Base-by-base conservation (phyloP, 2,888 invertebrate species). In the Acronicta alni region DNA sequence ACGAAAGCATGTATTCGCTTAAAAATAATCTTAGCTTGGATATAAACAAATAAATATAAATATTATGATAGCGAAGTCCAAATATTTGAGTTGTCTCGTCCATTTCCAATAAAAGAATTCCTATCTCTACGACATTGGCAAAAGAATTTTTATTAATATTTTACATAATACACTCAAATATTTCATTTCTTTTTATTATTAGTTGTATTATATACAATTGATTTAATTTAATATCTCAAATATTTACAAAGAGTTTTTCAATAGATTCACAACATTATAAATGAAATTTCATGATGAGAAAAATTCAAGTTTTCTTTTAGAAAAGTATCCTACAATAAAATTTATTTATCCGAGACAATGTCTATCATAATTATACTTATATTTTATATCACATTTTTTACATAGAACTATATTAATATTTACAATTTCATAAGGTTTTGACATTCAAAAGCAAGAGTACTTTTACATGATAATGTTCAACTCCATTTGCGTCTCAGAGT, bases 301-400 rank as follows among this genome's bases (percentile, higher is more conserved):
- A 69, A 65, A 69, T 66, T 66, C 57, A 67, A 79, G 64, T 71
- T 77, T 74, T 69, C 67, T 77, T 81, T 79, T 80, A 80, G 78
- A 81, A 83, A 83, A 81, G 72, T 78, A 80, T 58, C 66, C 72
- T 77, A 79, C 55, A 39, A 62, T 77, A 79, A 76, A 76, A 79
- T 67, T 62, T 62, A 42, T 56, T 61, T 44, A 63, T 58, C 47
- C 66, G 66, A 77, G 68, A 73, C 56, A 67, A 65, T 55, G 55
- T 74, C 70, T 67, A 66, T 64, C 46, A 66, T 65, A 72, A 73
- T 71, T 73, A 71, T 67, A 52, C 77, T 78, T 78, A 77, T 49
- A 66, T 52, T 68, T 70, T 84, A 84, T 84, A 84, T 84, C 83
- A 84, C 84, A 84, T 83, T 84, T 83, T 84, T 84, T 77, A 77